These are phyloP conservation scores for Papilio glaucus DNA, from an alignment of 1,140 invertebrate genomes.

Conservation along the genomic window DNA sequence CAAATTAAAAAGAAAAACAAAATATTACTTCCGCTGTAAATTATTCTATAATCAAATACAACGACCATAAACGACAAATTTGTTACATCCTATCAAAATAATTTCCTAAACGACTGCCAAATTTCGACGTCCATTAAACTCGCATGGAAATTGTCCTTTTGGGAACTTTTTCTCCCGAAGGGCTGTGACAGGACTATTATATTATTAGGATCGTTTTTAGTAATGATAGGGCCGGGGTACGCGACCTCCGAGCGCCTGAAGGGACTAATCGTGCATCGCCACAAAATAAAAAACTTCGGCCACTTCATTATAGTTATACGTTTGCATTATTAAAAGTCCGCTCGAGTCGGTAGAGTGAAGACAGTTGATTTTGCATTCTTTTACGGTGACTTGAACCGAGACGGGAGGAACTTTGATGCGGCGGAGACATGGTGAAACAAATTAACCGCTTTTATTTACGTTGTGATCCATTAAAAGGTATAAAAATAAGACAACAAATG, in stretches of 20 bases:
- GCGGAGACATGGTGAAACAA: constrained; percentile 43
- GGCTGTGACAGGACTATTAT: constrained; percentile 81
- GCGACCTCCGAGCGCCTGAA: constrained; percentile 71
- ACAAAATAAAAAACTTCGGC: constrained; percentile 76
- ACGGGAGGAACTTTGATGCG: constrained; percentile 38
- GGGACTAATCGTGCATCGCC: constrained; percentile 64
- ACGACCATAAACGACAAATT: constrained; percentile 55
- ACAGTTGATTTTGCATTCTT: constrained; percentile 73
- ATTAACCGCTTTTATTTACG: constrained; percentile 46
- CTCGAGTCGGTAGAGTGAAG: constrained; percentile 41
- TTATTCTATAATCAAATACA: constrained; percentile 56
- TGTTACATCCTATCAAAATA: constrained; percentile 59
- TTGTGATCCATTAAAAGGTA: constrained; percentile 41
- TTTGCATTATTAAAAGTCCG: constrained; percentile 59
- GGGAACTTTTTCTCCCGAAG: constrained; percentile 68
- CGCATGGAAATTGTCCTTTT: constrained; percentile 77
- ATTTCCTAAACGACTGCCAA: constrained; percentile 71
- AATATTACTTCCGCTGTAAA: constrained; percentile 52
- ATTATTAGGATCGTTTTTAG: constrained; percentile 81
- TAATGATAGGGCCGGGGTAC: constrained; percentile 76
- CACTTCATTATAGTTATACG: constrained; percentile 74
- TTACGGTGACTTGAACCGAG: constrained; percentile 56
- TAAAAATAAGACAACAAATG: constrained; percentile 48
- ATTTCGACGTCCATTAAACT: constrained; percentile 71
- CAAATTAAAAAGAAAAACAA: constrained; percentile 1